Percentiles rank a stretch among this genome's conserved stretches.
Evolutionary conservation across 1,140 invertebrate species (phyloP).

Genomic region (Adoxophyes honmai): DNA sequence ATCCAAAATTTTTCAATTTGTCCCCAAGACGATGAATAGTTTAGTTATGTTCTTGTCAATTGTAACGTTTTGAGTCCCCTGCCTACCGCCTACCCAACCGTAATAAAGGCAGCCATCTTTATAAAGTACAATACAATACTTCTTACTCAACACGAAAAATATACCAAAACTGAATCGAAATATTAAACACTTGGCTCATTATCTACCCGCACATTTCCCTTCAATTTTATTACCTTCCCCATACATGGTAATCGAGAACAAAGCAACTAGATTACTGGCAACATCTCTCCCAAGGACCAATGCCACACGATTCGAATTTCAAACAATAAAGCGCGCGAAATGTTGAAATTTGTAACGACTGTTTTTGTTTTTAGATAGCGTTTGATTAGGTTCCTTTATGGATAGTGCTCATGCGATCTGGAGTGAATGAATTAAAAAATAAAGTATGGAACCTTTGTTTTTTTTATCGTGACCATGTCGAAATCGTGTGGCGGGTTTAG

Average conservation of each 20-base stretch:
- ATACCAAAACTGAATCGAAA: no score
- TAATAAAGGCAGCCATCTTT: no score
- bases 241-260: constrained; percentile 14
- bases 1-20: no score
- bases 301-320: constrained; percentile 13
- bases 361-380: neutral
- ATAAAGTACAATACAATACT: no score
- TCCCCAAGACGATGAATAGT: no score
- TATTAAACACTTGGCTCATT: neutral
- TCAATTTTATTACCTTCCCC: constrained; percentile 10
- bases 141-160: no score
- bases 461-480: no score
- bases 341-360: constrained; percentile 12
- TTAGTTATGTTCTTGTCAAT: no score
- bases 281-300: constrained; percentile 15
- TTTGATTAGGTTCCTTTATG: constrained; percentile 2
- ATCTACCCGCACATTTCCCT: neutral
- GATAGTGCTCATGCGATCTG: neutral
- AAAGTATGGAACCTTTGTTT: no score
- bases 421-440: neutral
- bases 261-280: constrained; percentile 13
- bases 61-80: no score
- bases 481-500: no score
- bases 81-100: no score
- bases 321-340: constrained; percentile 14